phyloP scores from a whole-genome alignment of 2,888 invertebrate species.

The Coronaproctus castanopsis region DNA sequence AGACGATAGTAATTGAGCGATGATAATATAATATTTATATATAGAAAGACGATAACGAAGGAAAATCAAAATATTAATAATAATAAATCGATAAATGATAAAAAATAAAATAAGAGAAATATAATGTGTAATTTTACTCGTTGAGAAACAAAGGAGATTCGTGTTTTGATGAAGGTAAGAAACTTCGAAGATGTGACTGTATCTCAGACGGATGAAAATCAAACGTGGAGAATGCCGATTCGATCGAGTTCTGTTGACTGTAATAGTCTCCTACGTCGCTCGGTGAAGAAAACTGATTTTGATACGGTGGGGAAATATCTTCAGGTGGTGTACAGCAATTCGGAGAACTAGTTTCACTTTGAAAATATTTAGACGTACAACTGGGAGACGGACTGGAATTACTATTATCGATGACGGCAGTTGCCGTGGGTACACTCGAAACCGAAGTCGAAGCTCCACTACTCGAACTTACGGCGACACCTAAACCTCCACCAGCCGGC shows the following conservation, averaged over 20 bases:
- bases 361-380: background rate
- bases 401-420: background rate
- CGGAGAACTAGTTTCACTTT: background rate
- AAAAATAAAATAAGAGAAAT: background rate
- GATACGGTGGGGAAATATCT: slow-evolving; percentile 5
- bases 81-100: too few relatives aligned
- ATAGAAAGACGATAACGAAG: too few relatives aligned
- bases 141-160: slow-evolving; percentile 9
- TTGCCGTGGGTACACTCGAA: slow-evolving; percentile 4
- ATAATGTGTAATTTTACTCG: background rate
- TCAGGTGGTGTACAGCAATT: background rate
- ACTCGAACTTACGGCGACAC: background rate
- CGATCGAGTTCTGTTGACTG: slow-evolving; percentile 9
- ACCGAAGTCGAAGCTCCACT: background rate
- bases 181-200: slow-evolving; percentile 11
- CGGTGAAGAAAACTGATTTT: slow-evolving; percentile 11
- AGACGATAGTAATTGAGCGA: too few relatives aligned
- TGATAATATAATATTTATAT: too few relatives aligned
- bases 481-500: background rate
- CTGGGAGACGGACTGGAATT: background rate
- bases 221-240: slow-evolving; percentile 10
- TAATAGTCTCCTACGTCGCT: slow-evolving; percentile 9
- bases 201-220: slow-evolving; percentile 12
- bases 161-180: slow-evolving; percentile 9
- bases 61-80: too few relatives aligned